These are phyloP conservation scores for Prinia subflava DNA, from an alignment of 2,113 vertebrate genomes.

Conservation along the genomic window DNA sequence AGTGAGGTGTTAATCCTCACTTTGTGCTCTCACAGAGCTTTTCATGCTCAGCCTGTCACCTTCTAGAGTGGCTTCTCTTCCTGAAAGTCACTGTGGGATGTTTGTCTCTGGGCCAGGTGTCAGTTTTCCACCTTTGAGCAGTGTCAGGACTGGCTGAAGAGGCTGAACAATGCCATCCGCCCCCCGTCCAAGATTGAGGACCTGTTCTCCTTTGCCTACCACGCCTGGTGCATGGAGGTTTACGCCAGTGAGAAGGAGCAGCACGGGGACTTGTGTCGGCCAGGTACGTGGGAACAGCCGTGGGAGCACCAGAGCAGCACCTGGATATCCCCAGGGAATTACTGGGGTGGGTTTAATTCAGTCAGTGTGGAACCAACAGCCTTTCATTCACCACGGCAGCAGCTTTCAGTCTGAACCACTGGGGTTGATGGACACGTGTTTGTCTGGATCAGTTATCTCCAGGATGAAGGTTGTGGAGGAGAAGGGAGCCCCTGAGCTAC, in stretches of 20 bases:
- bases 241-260: slow-evolving; percentile 95
- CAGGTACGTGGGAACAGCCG: slow-evolving; percentile 73
- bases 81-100: background rate
- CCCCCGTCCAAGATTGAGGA: slow-evolving; percentile 92
- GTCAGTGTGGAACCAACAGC: background rate
- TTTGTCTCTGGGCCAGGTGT: slow-evolving; percentile 79
- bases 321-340: background rate
- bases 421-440: rapidly evolving
- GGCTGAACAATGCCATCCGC: slow-evolving; percentile 81
- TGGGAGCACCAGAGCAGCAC: background rate
- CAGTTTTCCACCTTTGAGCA: slow-evolving; percentile 97
- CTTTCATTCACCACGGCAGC: rapidly evolving
- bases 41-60: background rate
- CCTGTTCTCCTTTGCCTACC: slow-evolving; percentile 95
- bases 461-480: background rate
- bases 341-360: background rate
- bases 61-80: background rate
- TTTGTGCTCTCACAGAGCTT: background rate
- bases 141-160: slow-evolving; percentile 95
- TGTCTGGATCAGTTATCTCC: background rate
- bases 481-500: background rate
- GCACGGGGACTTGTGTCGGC: slow-evolving; percentile 91
- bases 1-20: background rate
- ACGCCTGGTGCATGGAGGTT: slow-evolving; percentile 95
- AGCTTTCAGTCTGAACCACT: background rate